Conservation (phyloP, 2,888 invertebrate species). For the Synanthedon formicaeformis region DNA sequence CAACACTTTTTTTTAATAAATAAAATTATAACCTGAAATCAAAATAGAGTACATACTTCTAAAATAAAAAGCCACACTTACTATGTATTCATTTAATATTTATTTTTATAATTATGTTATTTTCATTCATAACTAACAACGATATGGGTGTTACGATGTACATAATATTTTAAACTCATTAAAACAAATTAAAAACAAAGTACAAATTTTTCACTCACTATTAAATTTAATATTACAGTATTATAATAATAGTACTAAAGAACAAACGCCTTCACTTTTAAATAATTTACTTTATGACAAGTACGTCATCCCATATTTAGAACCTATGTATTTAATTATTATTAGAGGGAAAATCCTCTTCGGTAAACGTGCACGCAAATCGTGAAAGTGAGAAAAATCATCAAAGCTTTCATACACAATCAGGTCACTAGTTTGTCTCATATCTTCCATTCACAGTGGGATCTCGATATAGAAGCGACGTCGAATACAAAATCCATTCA, state of each 20-base stretch:
- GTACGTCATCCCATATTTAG: slow-evolving; percentile 58
- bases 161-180: slow-evolving; percentile 56
- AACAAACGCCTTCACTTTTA: slow-evolving; percentile 50
- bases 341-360: slow-evolving; percentile 51
- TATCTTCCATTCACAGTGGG: slow-evolving; percentile 65
- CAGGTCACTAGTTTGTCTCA: slow-evolving; percentile 71
- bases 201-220: slow-evolving; percentile 68
- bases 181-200: slow-evolving; percentile 68
- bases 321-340: slow-evolving; percentile 34
- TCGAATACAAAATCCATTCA: slow-evolving; percentile 69
- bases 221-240: slow-evolving; percentile 68
- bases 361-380: slow-evolving; percentile 61
- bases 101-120: slow-evolving; percentile 72
- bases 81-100: slow-evolving; percentile 67
- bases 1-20: no score
- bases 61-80: slow-evolving; percentile 59
- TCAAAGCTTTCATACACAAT: slow-evolving; percentile 63
- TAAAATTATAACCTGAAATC: no score
- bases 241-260: slow-evolving; percentile 58
- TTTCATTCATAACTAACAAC: slow-evolving; percentile 72
- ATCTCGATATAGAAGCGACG: slow-evolving; percentile 60
- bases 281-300: slow-evolving; percentile 48
- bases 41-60: slow-evolving; percentile 3
- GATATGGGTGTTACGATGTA: slow-evolving; percentile 71
- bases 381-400: slow-evolving; percentile 61